Percentiles rank a stretch among this genome's conserved stretches.
phyloP scores from a whole-genome alignment of 1,140 invertebrate species.

The Drosophila teissieri region DNA sequence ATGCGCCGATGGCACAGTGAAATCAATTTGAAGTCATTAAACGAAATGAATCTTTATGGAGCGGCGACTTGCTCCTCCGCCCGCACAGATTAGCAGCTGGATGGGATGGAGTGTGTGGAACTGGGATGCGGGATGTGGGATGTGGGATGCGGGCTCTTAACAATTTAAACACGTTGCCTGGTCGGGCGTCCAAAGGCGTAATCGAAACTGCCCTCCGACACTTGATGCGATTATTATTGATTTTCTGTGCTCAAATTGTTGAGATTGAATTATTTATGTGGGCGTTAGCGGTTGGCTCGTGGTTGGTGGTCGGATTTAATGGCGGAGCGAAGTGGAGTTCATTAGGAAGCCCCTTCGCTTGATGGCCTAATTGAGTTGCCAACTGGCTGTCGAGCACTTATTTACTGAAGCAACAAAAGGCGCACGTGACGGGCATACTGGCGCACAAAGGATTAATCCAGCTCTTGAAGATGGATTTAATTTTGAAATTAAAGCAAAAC shows the following conservation, averaged over 20 bases:
- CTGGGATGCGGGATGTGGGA: not conserved
- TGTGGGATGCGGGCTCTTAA: conserved; percentile 9
- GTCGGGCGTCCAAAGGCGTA: conserved; percentile 17
- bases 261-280: conserved; percentile 68
- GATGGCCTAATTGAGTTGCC: conserved; percentile 60
- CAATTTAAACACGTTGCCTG: conserved; percentile 62
- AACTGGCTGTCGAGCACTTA: conserved; percentile 55
- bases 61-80: conserved; percentile 27
- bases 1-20: conserved; percentile 69
- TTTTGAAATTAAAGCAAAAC: conserved; percentile 65
- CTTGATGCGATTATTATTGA: conserved; percentile 77
- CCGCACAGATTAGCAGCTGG: conserved; percentile 56
- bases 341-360: conserved; percentile 33
- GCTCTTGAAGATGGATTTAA: conserved; percentile 52
- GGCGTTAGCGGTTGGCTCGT: conserved; percentile 1
- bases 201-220: conserved; percentile 41
- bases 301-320: conserved; percentile 16
- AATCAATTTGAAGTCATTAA: conserved; percentile 84
- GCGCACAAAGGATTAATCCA: conserved; percentile 11
- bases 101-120: conserved; percentile 24
- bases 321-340: conserved; percentile 33
- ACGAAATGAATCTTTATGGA: conserved; percentile 83
- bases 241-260: conserved; percentile 62
- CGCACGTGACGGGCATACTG: conserved; percentile 54
- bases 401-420: conserved; percentile 52